Percentiles rank a stretch among this genome's conserved stretches.
Evolutionary conservation across 37 sponge, comb jelly and placozoan species (phyloP).

Genomic region (Axinella damicornis): DNA sequence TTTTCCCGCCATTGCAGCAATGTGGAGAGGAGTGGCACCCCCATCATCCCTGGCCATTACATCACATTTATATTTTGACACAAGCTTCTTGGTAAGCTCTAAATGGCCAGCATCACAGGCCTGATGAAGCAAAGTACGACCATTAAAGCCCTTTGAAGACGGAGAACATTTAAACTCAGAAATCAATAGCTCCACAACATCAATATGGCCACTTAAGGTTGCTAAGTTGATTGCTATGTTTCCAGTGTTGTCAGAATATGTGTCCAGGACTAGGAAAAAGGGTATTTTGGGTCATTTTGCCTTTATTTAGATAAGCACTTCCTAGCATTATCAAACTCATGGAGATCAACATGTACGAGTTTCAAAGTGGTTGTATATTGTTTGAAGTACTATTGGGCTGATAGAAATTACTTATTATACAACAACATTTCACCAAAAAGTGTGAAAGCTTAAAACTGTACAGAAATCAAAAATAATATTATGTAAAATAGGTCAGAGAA

Average conservation of each 20-base stretch:
- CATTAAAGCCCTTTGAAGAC: neutral
- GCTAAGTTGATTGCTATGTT: neutral
- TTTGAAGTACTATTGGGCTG: no score
- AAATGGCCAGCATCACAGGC: slow-evolving; percentile 2
- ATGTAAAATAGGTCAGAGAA: no score
- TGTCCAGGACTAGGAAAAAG: no score
- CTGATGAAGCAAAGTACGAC: slow-evolving; percentile 1
- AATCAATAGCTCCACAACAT: slow-evolving; percentile 9
- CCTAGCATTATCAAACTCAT: no score
- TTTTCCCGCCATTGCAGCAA: neutral
- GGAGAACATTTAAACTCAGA: slow-evolving; percentile 14
- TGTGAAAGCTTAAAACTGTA: no score
- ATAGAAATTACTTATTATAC: no score
- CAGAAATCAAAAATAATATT: no score
- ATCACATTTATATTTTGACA: slow-evolving; percentile 2
- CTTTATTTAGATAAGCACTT: no score
- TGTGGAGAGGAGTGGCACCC: neutral
- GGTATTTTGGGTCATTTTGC: no score
- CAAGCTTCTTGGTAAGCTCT: neutral
- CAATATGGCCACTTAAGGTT: neutral
- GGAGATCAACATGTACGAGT: no score
- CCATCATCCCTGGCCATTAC: neutral
- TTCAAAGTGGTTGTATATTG: no score
- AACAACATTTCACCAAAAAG: no score
- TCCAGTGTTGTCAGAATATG: neutral